A percentile compares a stretch with the other conserved stretches of the same genome.
Evolutionary conservation across 2,113 vertebrate species (phyloP).

Genomic region (Atractosteus spatula): DNA sequence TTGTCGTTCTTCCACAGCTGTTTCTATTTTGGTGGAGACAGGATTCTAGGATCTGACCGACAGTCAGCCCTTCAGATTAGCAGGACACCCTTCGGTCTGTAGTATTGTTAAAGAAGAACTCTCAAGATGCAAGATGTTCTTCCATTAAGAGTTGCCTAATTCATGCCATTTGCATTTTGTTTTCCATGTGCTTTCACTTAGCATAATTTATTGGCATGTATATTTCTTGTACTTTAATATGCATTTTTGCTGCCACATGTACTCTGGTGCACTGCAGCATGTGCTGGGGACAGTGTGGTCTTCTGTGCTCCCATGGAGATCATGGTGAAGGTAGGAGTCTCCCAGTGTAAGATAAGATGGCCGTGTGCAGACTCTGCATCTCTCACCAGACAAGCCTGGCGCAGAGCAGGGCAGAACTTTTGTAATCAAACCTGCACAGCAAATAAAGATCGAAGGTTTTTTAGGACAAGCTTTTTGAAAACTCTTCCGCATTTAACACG

Average conservation of each 20-base stretch:
- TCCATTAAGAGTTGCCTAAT: conserved; percentile 34
- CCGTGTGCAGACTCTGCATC: too few relatives aligned
- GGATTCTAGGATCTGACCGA: conserved; percentile 54
- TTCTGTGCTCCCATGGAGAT: not conserved
- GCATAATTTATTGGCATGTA: conserved; percentile 35
- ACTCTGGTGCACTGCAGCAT: not conserved
- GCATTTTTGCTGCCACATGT: conserved; percentile 2
- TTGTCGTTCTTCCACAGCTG: conserved; percentile 62
- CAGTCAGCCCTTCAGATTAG: conserved; percentile 39
- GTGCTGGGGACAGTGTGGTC: not conserved
- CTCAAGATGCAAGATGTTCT: conserved; percentile 30
- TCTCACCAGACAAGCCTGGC: too few relatives aligned
- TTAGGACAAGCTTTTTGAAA: too few relatives aligned
- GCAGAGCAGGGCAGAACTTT: too few relatives aligned
- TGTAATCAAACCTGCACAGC: too few relatives aligned
- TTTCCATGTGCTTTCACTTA: conserved; percentile 50
- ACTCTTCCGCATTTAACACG: too few relatives aligned
- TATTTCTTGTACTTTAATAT: not conserved
- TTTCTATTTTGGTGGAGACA: conserved; percentile 63
- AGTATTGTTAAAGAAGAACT: conserved; percentile 4
- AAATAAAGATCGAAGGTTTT: too few relatives aligned
- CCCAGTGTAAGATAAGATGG: too few relatives aligned
- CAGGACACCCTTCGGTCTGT: conserved; percentile 41
- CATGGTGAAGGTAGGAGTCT: not conserved
- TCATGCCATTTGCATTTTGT: conserved; percentile 33